These are phyloP conservation scores for Poecile atricapillus DNA, from an alignment of 2,113 vertebrate species.

Conservation along the genomic window DNA sequence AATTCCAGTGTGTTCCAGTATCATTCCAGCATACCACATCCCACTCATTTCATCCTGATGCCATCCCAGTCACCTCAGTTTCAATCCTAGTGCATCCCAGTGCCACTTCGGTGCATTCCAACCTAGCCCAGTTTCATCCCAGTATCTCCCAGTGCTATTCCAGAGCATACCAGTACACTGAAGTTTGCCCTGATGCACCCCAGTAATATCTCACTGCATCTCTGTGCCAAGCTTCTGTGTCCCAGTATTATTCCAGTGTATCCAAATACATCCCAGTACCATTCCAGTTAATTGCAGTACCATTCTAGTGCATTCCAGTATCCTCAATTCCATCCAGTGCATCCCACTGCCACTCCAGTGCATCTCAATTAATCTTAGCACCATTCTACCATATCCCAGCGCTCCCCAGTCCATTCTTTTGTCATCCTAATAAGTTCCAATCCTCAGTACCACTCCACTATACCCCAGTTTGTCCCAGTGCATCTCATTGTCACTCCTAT, in stretches of 20 bases:
- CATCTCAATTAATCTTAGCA: background rate
- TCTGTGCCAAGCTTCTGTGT: background rate
- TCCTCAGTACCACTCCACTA: background rate
- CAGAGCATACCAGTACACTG: background rate
- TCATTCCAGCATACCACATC: background rate
- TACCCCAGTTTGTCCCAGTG: background rate
- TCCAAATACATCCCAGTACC: background rate
- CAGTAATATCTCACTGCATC: background rate
- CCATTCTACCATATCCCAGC: too few species aligned
- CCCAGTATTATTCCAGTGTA: background rate
- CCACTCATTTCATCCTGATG: background rate
- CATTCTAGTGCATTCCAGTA: background rate
- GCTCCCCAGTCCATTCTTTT: background rate
- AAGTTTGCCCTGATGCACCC: background rate
- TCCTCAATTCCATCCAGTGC: background rate
- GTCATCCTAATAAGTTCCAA: background rate
- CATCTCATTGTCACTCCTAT: background rate
- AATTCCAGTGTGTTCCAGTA: background rate
- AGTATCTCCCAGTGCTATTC: background rate
- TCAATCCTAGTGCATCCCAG: background rate
- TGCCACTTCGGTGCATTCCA: background rate
- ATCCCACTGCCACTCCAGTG: background rate
- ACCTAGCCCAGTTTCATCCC: background rate
- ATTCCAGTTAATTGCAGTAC: background rate
- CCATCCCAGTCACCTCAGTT: background rate